Evolutionary conservation across 2,888 invertebrate species (phyloP), one percentile per base, ranked within the genome.

Genomic region (Noctua comes): DNA sequence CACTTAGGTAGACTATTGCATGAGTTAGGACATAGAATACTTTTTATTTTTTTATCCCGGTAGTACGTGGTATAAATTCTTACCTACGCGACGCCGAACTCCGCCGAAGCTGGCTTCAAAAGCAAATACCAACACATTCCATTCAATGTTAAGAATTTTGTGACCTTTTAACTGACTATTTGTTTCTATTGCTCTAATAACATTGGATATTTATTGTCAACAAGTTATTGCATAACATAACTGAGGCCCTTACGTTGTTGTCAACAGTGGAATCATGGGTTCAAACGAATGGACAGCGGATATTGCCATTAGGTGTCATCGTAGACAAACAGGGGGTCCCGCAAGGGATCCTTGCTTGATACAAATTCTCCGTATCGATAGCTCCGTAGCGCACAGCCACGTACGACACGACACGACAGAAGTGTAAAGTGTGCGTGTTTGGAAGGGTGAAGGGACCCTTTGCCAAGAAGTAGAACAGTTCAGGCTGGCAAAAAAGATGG

Each of bases 201-300:
- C 48, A n/a, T 79, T 51, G 18, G 18, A 48, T 68, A 79, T 68
- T 59, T 68, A 76, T 51, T 31, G 24, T 40, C 7, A 24, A 76
- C 31, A 21, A 13, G 16, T 46, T 57, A 24, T 54, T 21, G 36
- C 36, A n/a, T 59, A 13, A 73, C 31, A 27, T 71, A n/a, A 31
- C n/a, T 46, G 43, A 78, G 27, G 36, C 10, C n/a, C 27, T 21
- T 31, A 40, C 62, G 43, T 43, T 59, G 16, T 57, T n/a, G 77
- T 59, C 18, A 48, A 69, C 13, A 36, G 24, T 68, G 27, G 54
- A 18, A 3, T 31, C 43, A 46, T 36, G 46, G 27, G 27, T 40
- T 77, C 18, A 54, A 64, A 7, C 48, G 27, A n/a, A 51, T 43
- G 31, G n/a, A 11, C 10, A 76, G 31, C 79, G 76, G 76, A 76